Evolutionary conservation across 2,888 invertebrate genomes (phyloP), one percentile per base, ranked within the genome.

Genomic region (Thumatha senex): DNA sequence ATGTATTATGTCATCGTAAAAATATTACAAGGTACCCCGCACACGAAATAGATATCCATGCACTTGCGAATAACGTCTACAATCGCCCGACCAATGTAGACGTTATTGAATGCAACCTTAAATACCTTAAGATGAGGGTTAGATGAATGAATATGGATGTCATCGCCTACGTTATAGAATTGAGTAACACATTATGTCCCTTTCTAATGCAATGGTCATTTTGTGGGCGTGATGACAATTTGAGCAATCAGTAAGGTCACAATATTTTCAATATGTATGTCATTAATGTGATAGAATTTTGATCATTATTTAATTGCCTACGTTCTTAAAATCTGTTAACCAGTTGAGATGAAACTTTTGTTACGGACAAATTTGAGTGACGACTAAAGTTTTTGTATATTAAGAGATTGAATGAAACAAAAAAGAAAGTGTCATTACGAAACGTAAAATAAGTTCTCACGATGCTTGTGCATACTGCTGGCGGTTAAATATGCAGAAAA

Each of bases 181-280:
- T 40, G 40, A 40, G 31, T 18, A 39, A 46, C 14, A 12, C 24
- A 30, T 36, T 38, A 42, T 36, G 35, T 54, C 48, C 59, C 60
- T 67, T 58, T 67, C 63, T 45, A 63, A 14, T n/a, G n/a, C 15
- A 40, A 46, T 31, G 49, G 56, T 40, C 53, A 56, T 40, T 31
- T 43, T 12, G 67, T 62, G 45, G 62, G 67, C 48, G 58, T 40
- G 44, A 50, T 54, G 40, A 15, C 34, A 39, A 40, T 46, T 64
- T 64, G 51, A 56, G 47, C 61, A 54, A 64, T 48, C 38, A 39
- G 29, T 56, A 57, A 64, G 65, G 65, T 48, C 61, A 5, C 18
- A 30, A 42, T 33, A 15, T 42, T 4, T 40, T 30, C 30, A 33
- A 13, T 44, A 45, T 35, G 45, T 45, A 7, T 44, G 35, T 13